phyloP scores from a whole-genome alignment of 1,140 invertebrate genomes.

The Drosophila azteca region DNA sequence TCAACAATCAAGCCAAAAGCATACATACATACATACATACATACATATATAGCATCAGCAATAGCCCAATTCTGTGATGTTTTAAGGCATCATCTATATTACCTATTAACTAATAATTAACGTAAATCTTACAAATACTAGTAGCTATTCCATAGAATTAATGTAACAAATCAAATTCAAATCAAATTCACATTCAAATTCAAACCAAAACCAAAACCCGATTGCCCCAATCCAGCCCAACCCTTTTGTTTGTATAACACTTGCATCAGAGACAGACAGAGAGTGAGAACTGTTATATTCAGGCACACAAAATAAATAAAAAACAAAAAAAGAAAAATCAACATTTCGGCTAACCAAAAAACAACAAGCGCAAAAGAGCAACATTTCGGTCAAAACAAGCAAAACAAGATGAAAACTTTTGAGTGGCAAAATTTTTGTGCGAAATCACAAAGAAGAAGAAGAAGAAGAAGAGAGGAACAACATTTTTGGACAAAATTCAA shows the following conservation, averaged over 20 bases:
- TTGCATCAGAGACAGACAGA: conserved; percentile 42
- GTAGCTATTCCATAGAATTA: conserved; percentile 50
- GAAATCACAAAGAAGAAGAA: conserved; percentile 19
- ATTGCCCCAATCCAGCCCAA: conserved; percentile 14
- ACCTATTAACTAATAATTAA: conserved; percentile 43
- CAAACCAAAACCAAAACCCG: not conserved
- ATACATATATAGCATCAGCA: conserved; percentile 46
- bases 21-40: conserved; percentile 16
- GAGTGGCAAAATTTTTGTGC: conserved; percentile 44
- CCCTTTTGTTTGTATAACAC: conserved; percentile 72
- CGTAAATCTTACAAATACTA: conserved; percentile 42
- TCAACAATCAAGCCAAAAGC: conserved; percentile 45
- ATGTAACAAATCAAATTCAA: conserved; percentile 18
- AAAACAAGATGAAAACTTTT: conserved; percentile 43
- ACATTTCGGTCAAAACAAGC: conserved; percentile 47
- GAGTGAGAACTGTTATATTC: conserved; percentile 48
- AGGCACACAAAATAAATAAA: conserved; percentile 31
- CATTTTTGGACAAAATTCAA: conserved; percentile 40
- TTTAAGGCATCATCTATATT: conserved; percentile 45
- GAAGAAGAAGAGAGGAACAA: conserved; percentile 17
- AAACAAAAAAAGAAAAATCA: conserved; percentile 53
- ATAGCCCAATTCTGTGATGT: conserved; percentile 74
- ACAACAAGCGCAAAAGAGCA: conserved; percentile 6
- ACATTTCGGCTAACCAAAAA: conserved; percentile 74
- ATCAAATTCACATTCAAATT: not conserved